Conservation (phyloP, 2,888 invertebrate species). For the Cataglyphis cursor region DNA sequence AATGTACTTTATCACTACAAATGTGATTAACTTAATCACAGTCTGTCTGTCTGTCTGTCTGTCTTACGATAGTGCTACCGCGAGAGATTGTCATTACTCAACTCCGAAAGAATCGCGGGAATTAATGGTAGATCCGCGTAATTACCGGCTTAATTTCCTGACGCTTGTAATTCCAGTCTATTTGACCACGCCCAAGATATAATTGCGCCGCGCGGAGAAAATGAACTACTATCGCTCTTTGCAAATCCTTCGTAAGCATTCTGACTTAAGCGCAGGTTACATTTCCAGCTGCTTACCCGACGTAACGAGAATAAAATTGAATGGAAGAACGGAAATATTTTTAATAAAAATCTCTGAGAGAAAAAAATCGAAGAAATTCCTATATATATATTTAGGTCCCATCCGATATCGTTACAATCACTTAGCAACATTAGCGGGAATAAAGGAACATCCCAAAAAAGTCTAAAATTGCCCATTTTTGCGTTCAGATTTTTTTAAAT, state of each 20-base stretch:
- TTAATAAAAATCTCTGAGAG: neutral
- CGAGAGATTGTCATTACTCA: constrained; percentile 27
- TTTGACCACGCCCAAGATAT: constrained; percentile 45
- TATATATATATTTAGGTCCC: neutral
- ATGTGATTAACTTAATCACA: constrained; percentile 18
- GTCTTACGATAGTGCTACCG: neutral
- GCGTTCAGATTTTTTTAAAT: neutral
- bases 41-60: neutral
- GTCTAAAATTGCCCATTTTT: neutral
- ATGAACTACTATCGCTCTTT: neutral
- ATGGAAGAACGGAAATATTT: neutral
- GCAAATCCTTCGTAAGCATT: neutral
- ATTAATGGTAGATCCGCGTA: constrained; percentile 49
- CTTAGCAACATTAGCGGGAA: neutral
- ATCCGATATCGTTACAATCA: neutral
- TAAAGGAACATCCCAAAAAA: neutral
- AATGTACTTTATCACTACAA: neutral
- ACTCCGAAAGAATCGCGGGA: constrained; percentile 43
- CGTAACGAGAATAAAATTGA: neutral
- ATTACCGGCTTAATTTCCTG: constrained; percentile 52
- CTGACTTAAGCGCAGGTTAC: neutral
- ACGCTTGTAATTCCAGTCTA: constrained; percentile 45
- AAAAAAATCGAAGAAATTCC: neutral
- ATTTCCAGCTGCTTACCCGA: neutral
- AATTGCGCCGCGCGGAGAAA: constrained; percentile 36